Evolutionary conservation across 2,113 vertebrate genomes (phyloP).

Genomic region (Pomatostomus ruficeps): DNA sequence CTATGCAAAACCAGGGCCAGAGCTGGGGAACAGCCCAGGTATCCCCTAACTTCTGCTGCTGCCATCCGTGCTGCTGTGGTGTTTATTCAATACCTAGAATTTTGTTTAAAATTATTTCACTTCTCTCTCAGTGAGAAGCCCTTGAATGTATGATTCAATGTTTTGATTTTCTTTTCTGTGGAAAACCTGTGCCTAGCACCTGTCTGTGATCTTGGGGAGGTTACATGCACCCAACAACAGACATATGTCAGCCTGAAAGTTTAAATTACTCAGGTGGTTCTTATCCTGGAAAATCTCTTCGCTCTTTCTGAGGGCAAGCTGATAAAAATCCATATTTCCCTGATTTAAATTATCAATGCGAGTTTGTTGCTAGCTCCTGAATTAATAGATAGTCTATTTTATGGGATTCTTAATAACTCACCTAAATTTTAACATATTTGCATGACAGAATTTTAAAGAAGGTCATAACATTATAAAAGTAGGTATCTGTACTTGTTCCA

Average conservation of each 20-base stretch:
- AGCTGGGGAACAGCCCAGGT: not conserved
- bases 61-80: accelerated
- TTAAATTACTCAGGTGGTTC: not conserved
- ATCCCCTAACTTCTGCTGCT: not conserved
- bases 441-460: not conserved
- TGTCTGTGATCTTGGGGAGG: not conserved
- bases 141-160: constrained; percentile 9
- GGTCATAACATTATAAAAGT: not conserved
- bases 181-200: not conserved
- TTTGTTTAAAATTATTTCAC: not conserved
- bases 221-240: not conserved
- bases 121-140: not conserved
- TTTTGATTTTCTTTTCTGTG: constrained; percentile 2
- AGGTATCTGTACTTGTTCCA: not conserved
- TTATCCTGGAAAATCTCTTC: not conserved
- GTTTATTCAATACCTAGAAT: not conserved
- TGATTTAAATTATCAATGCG: not conserved
- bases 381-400: not conserved
- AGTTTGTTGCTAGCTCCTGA: not conserved
- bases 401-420: not conserved
- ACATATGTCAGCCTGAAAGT: not conserved
- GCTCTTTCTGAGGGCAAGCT: not conserved
- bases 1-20: not conserved
- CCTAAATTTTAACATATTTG: not conserved
- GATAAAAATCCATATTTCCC: not conserved